Percentiles rank a stretch among this genome's conserved stretches.
These are phyloP conservation scores for Gobius niger DNA, from an alignment of 2,113 vertebrate genomes.

Conservation along the genomic window DNA sequence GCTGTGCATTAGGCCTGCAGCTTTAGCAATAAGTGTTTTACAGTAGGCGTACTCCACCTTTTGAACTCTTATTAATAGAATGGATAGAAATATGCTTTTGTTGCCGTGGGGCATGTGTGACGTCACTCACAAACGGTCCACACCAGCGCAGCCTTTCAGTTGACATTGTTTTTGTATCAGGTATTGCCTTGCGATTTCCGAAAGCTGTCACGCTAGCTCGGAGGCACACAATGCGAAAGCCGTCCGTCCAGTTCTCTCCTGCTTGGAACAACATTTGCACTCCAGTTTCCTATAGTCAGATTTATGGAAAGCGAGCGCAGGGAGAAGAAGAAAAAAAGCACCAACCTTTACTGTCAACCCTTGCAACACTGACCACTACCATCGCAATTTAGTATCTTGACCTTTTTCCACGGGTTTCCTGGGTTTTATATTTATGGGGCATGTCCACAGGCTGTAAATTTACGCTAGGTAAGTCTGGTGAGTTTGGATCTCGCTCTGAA, in stretches of 20 bases:
- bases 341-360: background rate
- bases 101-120: background rate
- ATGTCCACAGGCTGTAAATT: background rate
- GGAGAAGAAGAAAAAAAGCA: background rate
- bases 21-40: too few species aligned
- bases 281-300: background rate
- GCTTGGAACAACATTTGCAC: background rate
- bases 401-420: background rate
- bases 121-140: background rate
- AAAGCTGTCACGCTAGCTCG: conserved; percentile 5
- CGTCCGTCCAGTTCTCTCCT: background rate
- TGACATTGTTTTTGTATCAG: background rate
- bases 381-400: background rate
- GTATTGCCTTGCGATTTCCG: background rate
- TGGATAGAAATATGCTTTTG: background rate
- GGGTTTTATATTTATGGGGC: background rate
- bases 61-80: background rate
- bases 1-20: too few species aligned
- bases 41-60: background rate
- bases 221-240: background rate
- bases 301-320: background rate
- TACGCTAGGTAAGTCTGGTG: conserved; percentile 19
- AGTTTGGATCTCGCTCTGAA: conserved; percentile 37
- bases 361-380: background rate
- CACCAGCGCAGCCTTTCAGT: background rate